Conservation (phyloP, 1,140 invertebrate species). For the Tenebrio molitor region DNA sequence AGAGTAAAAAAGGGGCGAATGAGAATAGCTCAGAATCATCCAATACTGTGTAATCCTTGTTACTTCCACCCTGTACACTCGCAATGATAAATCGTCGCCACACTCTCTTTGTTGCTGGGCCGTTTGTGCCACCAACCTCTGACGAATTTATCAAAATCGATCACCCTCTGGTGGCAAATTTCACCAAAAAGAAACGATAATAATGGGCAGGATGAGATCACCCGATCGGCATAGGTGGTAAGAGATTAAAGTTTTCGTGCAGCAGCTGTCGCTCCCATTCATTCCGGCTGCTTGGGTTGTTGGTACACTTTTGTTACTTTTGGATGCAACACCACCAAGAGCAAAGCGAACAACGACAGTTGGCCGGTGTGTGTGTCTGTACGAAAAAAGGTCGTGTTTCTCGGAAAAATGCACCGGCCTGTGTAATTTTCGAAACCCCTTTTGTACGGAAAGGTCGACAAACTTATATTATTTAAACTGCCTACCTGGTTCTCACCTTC, state of each 20-base stretch:
- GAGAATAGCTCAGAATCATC: too few relatives aligned
- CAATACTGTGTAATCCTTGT: too few relatives aligned
- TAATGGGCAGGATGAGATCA: slow-evolving; percentile 28
- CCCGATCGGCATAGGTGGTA: slow-evolving; percentile 13
- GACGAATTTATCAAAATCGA: slow-evolving; percentile 22
- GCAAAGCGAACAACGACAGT: slow-evolving; percentile 37
- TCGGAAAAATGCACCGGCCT: slow-evolving; percentile 30
- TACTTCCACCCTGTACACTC: too few relatives aligned
- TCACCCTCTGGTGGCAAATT: slow-evolving; percentile 1
- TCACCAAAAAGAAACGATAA: slow-evolving; percentile 10
- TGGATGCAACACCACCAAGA: slow-evolving; percentile 10
- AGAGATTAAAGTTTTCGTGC: slow-evolving; percentile 33
- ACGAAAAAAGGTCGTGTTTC: slow-evolving; percentile 33
- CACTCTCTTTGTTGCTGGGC: not conserved
- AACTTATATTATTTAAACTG: slow-evolving; percentile 36
- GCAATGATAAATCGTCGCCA: too few relatives aligned
- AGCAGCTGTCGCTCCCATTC: slow-evolving; percentile 22
- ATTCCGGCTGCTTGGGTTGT: slow-evolving; percentile 23
- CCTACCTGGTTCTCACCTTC: slow-evolving; percentile 36
- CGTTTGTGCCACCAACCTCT: not conserved
- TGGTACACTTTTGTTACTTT: slow-evolving; percentile 39
- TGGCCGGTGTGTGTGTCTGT: slow-evolving; percentile 21
- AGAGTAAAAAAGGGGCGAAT: too few relatives aligned
- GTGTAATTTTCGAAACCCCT: slow-evolving; percentile 38
- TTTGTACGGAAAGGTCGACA: slow-evolving; percentile 32